phyloP scores from a whole-genome alignment of 2,113 vertebrate species.

The Sander vitreus region DNA sequence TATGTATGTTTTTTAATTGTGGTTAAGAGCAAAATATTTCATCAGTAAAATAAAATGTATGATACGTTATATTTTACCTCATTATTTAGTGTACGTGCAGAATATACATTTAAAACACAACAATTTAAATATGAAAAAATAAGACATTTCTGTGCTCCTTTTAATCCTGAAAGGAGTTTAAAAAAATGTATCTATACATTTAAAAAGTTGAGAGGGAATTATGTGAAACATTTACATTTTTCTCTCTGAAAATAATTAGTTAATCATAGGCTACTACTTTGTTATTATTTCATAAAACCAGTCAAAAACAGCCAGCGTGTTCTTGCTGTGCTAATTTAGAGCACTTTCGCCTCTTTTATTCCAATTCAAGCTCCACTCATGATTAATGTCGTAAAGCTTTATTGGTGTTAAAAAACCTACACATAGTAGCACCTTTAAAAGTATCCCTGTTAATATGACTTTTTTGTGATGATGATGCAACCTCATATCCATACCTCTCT shows the following conservation, averaged over 20 bases:
- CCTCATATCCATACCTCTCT: not conserved
- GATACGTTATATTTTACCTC: not conserved
- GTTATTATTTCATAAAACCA: constrained; percentile 5
- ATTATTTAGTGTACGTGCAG: not conserved
- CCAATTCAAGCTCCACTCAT: not conserved
- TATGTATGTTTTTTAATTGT: not conserved
- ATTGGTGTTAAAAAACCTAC: constrained; percentile 3
- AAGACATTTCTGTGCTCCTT: not conserved
- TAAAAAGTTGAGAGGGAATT: not conserved
- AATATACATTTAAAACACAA: not conserved
- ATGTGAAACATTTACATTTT: not conserved
- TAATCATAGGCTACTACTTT: not conserved
- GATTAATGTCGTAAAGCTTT: not conserved
- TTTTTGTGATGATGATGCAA: not conserved
- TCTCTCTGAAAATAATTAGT: not conserved
- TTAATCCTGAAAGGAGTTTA: not conserved
- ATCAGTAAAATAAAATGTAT: not conserved
- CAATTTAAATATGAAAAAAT: not conserved
- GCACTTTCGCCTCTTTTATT: not conserved
- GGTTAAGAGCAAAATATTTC: not conserved
- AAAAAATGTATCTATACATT: not conserved
- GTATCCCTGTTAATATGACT: not conserved
- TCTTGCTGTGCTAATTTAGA: not conserved
- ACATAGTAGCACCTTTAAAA: not conserved
- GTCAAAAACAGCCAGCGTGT: not conserved